phyloP scores from a whole-genome alignment of 2,888 invertebrate species.

The Malthinus seriepunctatus region DNA sequence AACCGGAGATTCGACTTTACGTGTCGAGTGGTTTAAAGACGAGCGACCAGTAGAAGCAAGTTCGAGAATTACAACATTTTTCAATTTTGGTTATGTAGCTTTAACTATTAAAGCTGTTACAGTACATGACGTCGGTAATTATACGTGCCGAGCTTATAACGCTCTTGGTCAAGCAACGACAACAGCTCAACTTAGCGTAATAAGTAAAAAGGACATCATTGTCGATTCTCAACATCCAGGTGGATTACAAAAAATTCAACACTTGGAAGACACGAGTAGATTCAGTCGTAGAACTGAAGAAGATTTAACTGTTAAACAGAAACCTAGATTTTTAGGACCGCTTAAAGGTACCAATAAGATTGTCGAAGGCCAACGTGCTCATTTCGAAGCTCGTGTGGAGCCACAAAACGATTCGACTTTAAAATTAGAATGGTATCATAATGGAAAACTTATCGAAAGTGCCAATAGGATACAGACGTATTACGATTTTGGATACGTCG shows the following conservation, averaged over 20 bases:
- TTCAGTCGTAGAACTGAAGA: constrained; percentile 69
- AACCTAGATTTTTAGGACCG: constrained; percentile 86
- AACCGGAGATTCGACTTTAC: constrained; percentile 85
- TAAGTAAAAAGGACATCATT: constrained; percentile 83
- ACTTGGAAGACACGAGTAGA: constrained; percentile 81
- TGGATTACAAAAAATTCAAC: constrained; percentile 88
- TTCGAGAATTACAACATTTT: constrained; percentile 90
- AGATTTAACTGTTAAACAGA: constrained; percentile 74
- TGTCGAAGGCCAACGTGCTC: constrained; percentile 90
- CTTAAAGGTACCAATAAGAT: constrained; percentile 92
- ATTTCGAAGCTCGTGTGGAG: constrained; percentile 93
- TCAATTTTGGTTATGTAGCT: constrained; percentile 94
- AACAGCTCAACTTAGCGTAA: constrained; percentile 78
- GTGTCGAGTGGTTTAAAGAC: constrained; percentile 92
- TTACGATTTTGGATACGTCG: constrained; percentile 96
- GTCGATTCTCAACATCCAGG: constrained; percentile 91
- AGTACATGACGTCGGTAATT: constrained; percentile 85
- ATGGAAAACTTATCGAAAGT: constrained; percentile 86
- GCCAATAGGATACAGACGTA: constrained; percentile 92
- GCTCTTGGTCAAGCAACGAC: constrained; percentile 84
- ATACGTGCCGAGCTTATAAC: constrained; percentile 88
- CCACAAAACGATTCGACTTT: constrained; percentile 93
- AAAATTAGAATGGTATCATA: constrained; percentile 96
- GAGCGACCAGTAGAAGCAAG: constrained; percentile 89
- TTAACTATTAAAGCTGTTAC: constrained; percentile 91